Evolutionary conservation across 2,888 invertebrate species (phyloP).

Genomic region (Pherbina coryleti): DNA sequence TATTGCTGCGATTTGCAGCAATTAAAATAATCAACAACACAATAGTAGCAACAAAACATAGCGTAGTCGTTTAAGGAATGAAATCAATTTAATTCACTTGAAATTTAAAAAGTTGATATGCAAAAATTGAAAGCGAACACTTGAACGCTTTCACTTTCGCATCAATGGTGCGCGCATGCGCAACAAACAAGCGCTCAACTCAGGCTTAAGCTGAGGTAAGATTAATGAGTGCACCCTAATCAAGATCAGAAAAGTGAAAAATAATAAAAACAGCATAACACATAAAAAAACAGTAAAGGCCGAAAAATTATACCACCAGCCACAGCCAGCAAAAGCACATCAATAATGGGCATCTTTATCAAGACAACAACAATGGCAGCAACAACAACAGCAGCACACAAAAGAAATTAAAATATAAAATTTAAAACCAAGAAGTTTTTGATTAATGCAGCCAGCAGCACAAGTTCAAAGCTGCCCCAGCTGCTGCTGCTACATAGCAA

Average conservation of each 20-base stretch:
- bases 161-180: neutral
- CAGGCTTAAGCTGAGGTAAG: neutral
- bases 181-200: neutral
- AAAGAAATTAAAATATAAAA: neutral
- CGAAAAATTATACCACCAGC: neutral
- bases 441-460: slow-evolving; percentile 39
- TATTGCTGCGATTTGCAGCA: neutral
- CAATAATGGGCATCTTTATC: neutral
- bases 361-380: neutral
- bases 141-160: slow-evolving; percentile 40
- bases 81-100: slow-evolving; percentile 21
- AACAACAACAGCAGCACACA: neutral
- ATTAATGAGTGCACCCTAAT: slow-evolving; percentile 31
- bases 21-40: neutral
- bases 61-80: neutral
- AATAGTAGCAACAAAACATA: neutral
- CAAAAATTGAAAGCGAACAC: slow-evolving; percentile 34
- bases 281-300: neutral
- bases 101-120: slow-evolving; percentile 37
- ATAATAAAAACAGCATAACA: neutral
- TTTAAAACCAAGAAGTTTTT: slow-evolving; percentile 6
- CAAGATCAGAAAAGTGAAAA: slow-evolving; percentile 23
- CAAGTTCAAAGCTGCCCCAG: slow-evolving; percentile 9
- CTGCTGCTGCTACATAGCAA: neutral
- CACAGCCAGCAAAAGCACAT: neutral